Evolutionary conservation across 2,113 vertebrate genomes (phyloP).

Genomic region (Amia ocellicauda): DNA sequence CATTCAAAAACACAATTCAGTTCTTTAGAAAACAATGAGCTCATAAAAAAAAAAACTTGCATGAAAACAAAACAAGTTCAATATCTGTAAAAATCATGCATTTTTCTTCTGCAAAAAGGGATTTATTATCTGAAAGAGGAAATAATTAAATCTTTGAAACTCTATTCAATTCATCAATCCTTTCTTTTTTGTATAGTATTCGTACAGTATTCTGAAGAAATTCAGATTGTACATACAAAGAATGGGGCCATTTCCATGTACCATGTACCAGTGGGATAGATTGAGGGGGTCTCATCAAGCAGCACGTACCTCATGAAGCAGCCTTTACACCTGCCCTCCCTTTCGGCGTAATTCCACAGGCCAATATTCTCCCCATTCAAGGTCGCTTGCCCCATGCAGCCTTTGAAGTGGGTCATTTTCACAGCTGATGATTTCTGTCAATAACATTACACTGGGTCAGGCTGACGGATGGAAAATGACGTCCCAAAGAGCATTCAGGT

Average conservation of each 20-base stretch:
- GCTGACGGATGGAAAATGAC: background rate
- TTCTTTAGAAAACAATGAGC: background rate
- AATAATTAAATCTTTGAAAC: too few relatives aligned
- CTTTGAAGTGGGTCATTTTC: conserved; percentile 77
- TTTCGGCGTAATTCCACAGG: conserved; percentile 84
- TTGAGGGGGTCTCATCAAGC: background rate
- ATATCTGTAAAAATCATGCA: background rate
- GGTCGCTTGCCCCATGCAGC: conserved; percentile 80
- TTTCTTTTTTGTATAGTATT: too few relatives aligned
- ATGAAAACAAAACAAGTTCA: background rate
- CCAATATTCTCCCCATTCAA: conserved; percentile 83
- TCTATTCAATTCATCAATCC: too few relatives aligned
- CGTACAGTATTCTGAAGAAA: too few relatives aligned
- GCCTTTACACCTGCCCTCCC: conserved; percentile 80
- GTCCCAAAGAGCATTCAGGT: background rate
- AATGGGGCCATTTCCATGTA: too few relatives aligned
- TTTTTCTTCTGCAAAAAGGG: too few relatives aligned
- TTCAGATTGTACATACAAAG: too few relatives aligned
- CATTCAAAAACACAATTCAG: background rate
- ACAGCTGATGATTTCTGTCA: conserved; percentile 71
- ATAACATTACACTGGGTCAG: background rate
- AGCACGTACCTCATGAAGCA: conserved; percentile 86
- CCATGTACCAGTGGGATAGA: too few relatives aligned
- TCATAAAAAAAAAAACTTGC: background rate
- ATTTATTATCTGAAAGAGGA: too few relatives aligned